A percentile compares a stretch with the other conserved stretches of the same genome.
phyloP scores from a whole-genome alignment of 2,797 vertebrate species.

The Scyliorhinus canicula region DNA sequence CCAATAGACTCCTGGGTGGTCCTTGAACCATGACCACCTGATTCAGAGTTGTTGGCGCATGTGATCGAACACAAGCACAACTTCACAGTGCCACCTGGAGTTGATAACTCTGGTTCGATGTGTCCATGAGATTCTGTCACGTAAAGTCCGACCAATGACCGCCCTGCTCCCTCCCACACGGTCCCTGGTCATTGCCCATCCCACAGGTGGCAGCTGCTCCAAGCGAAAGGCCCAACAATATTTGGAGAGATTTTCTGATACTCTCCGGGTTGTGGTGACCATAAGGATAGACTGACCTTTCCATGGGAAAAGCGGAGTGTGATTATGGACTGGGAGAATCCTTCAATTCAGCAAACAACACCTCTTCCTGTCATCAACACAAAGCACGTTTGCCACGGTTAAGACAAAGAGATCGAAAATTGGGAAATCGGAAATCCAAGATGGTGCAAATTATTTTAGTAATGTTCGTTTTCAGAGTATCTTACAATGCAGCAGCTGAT shows the following conservation, averaged over 20 bases:
- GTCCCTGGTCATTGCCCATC: neutral
- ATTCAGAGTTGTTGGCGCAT: neutral
- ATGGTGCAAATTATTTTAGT: neutral
- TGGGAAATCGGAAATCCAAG: neutral
- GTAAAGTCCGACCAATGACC: neutral
- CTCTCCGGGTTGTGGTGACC: neutral
- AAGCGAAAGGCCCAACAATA: too few relatives aligned
- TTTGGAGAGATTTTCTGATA: neutral
- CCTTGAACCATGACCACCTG: neutral
- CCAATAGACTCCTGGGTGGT: neutral
- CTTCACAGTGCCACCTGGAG: neutral
- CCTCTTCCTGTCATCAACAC: neutral
- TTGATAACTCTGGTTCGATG: neutral
- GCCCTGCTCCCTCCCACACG: neutral
- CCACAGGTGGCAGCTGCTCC: neutral
- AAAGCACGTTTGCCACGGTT: neutral
- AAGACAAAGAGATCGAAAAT: neutral
- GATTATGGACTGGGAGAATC: neutral
- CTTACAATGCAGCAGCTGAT: neutral
- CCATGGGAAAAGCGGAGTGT: neutral
- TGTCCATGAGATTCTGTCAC: neutral
- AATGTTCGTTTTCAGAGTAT: neutral
- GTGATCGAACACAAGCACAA: neutral
- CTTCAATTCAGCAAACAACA: neutral
- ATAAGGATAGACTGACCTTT: neutral